phyloP scores from a whole-genome alignment of 2,113 vertebrate species.

The Xyliphius kryptos region DNA sequence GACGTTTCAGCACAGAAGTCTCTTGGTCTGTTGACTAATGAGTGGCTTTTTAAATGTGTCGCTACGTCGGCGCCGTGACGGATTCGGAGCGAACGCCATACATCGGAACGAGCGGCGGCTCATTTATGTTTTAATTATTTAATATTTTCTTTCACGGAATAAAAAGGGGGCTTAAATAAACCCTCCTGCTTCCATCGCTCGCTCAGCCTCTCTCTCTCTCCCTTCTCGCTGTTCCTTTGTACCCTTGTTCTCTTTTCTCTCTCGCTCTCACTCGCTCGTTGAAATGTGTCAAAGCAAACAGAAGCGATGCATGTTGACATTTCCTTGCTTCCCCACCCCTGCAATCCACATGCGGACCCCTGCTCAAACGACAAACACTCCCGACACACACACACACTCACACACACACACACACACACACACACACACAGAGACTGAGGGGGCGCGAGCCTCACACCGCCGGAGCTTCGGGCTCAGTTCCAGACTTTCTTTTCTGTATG shows the following conservation, averaged over 20 bases:
- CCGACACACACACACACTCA: conserved; percentile 17
- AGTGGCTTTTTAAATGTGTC: no score
- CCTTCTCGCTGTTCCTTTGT: neutral
- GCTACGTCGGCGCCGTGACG: no score
- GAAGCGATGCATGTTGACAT: conserved; percentile 46
- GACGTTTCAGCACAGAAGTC: no score
- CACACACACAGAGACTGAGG: conserved; percentile 15
- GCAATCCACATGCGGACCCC: conserved; percentile 20
- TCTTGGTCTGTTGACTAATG: no score
- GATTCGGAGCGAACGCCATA: no score
- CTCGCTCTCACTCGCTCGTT: conserved; percentile 6
- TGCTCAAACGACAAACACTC: conserved; percentile 28
- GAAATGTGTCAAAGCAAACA: conserved; percentile 28
- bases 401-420: conserved; percentile 20
- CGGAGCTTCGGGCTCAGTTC: conserved; percentile 6
- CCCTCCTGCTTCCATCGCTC: neutral
- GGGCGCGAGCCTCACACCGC: conserved; percentile 13
- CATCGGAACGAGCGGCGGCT: no score
- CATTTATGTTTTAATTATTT: neutral
- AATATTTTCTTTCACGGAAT: neutral
- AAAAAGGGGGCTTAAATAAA: neutral
- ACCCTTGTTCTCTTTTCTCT: neutral
- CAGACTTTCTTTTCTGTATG: conserved; percentile 15
- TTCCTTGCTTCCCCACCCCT: conserved; percentile 34
- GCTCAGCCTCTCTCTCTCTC: neutral